phyloP scores from a whole-genome alignment of 2,888 invertebrate genomes.

The Tipula unca region DNA sequence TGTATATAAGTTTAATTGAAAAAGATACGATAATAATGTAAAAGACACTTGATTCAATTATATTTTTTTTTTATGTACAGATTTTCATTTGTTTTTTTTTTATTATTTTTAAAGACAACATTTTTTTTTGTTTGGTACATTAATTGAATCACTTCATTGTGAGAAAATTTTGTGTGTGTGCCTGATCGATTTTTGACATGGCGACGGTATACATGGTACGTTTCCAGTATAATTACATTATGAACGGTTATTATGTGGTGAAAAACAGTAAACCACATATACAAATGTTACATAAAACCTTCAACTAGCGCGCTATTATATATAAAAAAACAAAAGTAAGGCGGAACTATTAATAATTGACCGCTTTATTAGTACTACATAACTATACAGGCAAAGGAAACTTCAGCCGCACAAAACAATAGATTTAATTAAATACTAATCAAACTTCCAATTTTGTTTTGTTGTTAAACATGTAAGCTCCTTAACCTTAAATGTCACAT shows the following conservation, averaged over 20 bases:
- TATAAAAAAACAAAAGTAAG: neutral
- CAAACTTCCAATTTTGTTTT: neutral
- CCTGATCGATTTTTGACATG: neutral
- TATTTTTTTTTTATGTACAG: neutral
- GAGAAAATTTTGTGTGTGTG: neutral
- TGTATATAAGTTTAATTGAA: constrained; percentile 14
- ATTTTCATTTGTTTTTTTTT: neutral
- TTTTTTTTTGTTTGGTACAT: neutral
- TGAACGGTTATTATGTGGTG: neutral
- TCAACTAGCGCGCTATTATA: neutral
- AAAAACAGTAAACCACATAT: neutral
- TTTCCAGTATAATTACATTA: neutral
- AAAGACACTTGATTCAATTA: constrained; percentile 17
- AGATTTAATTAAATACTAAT: neutral
- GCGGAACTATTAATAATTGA: neutral
- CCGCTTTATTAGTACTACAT: neutral
- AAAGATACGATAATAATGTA: neutral
- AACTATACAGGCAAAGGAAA: neutral
- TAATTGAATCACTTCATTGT: neutral
- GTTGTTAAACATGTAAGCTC: neutral
- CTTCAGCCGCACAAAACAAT: neutral
- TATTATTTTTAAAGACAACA: too few species aligned
- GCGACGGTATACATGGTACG: neutral
- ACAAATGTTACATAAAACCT: neutral
- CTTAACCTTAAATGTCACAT: neutral